phyloP scores from a whole-genome alignment of 2,797 vertebrate genomes.

The Rhincodon typus region DNA sequence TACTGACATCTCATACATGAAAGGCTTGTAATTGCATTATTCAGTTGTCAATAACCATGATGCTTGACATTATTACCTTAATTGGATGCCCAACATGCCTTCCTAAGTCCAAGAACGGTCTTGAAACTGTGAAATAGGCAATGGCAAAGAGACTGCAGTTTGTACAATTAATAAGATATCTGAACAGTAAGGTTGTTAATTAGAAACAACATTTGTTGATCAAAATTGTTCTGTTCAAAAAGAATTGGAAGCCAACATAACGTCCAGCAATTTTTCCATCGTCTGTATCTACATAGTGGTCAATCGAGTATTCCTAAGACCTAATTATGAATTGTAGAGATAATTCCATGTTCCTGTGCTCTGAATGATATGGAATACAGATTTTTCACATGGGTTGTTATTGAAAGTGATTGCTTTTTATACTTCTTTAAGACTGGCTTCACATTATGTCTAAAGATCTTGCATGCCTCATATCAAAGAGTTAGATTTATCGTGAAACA shows the following conservation, averaged over 20 bases:
- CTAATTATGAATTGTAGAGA: not conserved
- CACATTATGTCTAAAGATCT: not conserved
- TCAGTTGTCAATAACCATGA: conserved; percentile 32
- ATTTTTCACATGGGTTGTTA: not conserved
- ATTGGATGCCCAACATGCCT: conserved; percentile 23
- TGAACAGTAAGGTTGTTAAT: not conserved
- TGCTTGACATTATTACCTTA: conserved; percentile 22
- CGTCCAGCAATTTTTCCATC: not conserved
- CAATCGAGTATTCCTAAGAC: not conserved
- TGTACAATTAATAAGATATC: not conserved
- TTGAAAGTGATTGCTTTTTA: not conserved
- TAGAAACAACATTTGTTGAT: not conserved
- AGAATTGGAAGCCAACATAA: not conserved
- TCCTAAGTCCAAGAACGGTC: not conserved
- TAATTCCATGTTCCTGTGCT: not conserved
- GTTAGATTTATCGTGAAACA: not conserved
- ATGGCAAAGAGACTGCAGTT: not conserved
- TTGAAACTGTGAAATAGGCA: not conserved
- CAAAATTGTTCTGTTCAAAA: not conserved
- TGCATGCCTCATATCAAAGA: not conserved
- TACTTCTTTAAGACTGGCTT: not conserved
- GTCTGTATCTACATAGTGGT: not conserved
- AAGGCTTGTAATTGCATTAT: conserved; percentile 30
- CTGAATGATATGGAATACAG: too few species aligned
- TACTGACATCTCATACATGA: conserved; percentile 24